Evolutionary conservation across 2,113 vertebrate species (phyloP), one percentile per base, ranked within the genome.

Genomic region (Entosphenus tridentatus): DNA sequence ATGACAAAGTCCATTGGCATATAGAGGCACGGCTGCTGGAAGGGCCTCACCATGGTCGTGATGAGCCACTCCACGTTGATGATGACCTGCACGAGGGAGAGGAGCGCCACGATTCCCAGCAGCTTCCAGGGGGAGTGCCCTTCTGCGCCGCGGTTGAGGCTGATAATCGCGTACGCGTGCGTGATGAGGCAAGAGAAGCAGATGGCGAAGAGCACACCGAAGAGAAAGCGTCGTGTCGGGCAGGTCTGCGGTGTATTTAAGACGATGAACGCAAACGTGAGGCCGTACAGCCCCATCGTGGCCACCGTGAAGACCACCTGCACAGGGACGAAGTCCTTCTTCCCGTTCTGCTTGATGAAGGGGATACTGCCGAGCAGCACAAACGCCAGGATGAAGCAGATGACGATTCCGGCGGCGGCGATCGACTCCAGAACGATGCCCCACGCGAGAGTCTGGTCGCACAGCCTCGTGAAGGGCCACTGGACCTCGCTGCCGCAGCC

Each of bases 121-220:
- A 79, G 79, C 2, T 78, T 71, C 68, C 78, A 76, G n/a, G 10
- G n/a, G 10, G n/a, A 16, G 8, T n/a, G 62, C 62, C n/a, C 62
- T 21, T 65, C 62, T 39, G 39, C 39, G 39, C 39, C 39, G 6
- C 39, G 39, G 39, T 39, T 39, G n/a, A 9, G n/a, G n/a, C 21
- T 65, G 62, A 65, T 65, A n/a, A 65, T 10, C 21, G 62, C 79
- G 56, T 89, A 73, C 0, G 80, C 72, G 16, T 95, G 87, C 1
- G 86, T 83, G 72, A 85, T 76, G 71, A 95, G 81, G 76, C 83
- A 89, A 56, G 89, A 80, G 73, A 96, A 96, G 80, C 89, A 95
- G 72, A 87, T 80, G 7, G 73, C 80, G 0, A 96, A 98, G 58
- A 96, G 77, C 57, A 96, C 83, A 0, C 93, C 93, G 0, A 98